Conservation (phyloP, 1,140 invertebrate species). For the Nasonia vitripennis region DNA sequence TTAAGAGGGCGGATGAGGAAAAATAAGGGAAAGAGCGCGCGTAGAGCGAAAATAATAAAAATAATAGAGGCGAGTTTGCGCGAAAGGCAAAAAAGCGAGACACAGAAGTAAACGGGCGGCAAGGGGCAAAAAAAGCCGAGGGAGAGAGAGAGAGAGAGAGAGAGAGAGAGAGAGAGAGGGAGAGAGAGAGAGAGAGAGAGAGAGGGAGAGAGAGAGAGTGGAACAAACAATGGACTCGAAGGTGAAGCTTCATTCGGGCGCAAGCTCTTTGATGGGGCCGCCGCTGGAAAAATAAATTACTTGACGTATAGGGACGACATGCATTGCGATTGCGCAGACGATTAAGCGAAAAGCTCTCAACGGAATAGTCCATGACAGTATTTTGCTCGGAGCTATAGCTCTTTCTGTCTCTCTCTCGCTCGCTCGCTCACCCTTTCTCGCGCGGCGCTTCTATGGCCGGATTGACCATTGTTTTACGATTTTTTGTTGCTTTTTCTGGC, state of each 20-base stretch:
- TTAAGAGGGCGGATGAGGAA: constrained; percentile 48
- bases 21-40: background rate
- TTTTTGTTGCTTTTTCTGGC: constrained; percentile 59
- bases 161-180: no score
- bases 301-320: constrained; percentile 39
- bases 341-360: constrained; percentile 53
- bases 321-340: constrained; percentile 50
- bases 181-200: background rate
- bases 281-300: constrained; percentile 50
- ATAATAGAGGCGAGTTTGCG: background rate
- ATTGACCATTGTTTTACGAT: constrained; percentile 62
- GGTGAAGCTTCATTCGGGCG: constrained; percentile 45
- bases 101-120: background rate
- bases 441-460: constrained; percentile 34
- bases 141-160: background rate
- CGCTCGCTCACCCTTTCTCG: background rate
- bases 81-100: constrained; percentile 4
- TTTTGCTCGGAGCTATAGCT: constrained; percentile 45
- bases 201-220: background rate
- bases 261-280: constrained; percentile 34
- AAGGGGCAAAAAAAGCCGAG: constrained; percentile 5
- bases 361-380: constrained; percentile 52
- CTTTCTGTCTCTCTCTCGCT: background rate
- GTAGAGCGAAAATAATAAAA: constrained; percentile 29
- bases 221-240: constrained; percentile 37